These are phyloP conservation scores for Brienomyrus longianalis DNA, from an alignment of 2,113 vertebrate species.

Conservation along the genomic window DNA sequence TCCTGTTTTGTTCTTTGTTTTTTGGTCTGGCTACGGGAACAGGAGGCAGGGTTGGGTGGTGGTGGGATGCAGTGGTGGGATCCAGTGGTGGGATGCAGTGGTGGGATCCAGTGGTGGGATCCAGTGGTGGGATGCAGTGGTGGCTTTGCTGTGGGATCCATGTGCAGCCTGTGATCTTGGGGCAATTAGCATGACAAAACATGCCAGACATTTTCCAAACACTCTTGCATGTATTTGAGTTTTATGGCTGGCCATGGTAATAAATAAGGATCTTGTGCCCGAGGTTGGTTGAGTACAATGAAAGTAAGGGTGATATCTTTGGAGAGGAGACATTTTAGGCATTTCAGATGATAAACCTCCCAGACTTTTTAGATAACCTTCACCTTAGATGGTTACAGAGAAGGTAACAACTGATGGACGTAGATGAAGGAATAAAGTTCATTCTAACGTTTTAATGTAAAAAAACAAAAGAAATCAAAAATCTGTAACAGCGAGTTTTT, in stretches of 20 bases:
- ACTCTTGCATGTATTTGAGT: too few species aligned
- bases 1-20: slow-evolving; percentile 49
- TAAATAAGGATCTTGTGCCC: not conserved
- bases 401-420: not conserved
- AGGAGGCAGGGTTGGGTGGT: slow-evolving; percentile 21
- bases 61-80: slow-evolving; percentile 32
- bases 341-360: not conserved
- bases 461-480: not conserved
- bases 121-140: slow-evolving; percentile 30
- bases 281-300: not conserved
- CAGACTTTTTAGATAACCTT: not conserved
- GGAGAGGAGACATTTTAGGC: not conserved
- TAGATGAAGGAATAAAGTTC: not conserved
- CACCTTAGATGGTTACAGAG: not conserved
- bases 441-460: not conserved
- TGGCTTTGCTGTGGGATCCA: slow-evolving; percentile 34
- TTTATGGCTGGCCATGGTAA: not conserved
- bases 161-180: slow-evolving; percentile 14
- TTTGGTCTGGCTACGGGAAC: slow-evolving; percentile 50
- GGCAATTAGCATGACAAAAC: slow-evolving; percentile 29
- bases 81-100: too few species aligned
- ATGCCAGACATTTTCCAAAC: not conserved
- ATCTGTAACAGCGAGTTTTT: not conserved
- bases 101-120: too few species aligned
- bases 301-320: not conserved